Base-by-base conservation (phyloP, 2,888 invertebrate species). In the Tortrix viridana region DNA sequence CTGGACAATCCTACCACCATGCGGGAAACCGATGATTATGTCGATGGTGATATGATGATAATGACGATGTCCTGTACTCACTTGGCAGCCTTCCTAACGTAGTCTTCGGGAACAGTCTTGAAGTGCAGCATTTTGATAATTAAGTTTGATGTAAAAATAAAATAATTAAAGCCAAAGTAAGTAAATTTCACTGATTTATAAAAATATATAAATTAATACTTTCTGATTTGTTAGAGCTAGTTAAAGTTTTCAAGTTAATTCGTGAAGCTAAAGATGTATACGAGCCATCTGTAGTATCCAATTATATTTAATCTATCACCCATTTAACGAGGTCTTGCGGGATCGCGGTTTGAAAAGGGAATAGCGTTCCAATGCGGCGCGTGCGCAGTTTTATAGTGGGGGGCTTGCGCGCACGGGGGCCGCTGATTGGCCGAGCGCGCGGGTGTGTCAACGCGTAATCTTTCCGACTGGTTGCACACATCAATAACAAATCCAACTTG, bases 201-300 rank as follows among this genome's bases (percentile, higher is more conserved):
- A 49, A 52, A 56, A 46, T 23, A 43, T 47, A 60, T 58, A 73
- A 71, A 66, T 66, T 73, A 77, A 79, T 78, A 76, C 72, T 79
- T 74, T 77, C 70, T 68, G 67, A 68, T 73, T 70, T 44, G 57
- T 66, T 75, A 73, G 71, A 69, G 67, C 71, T 64, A 66, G 71
- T 66, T 44, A 60, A 63, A n/a, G 65, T 62, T 67, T 62, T 46
- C 76, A 81, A 77, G 71, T 85, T 84, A 83, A 92, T 93, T 87
- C 89, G 93, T 89, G 85, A 93, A 89, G 78, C 93, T 86, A 79
- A 90, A 88, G 73, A 93, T 72, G 78, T 91, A 86, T 87, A 93
- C 89, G 78, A 94, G 77, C 93, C 92, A 84, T 88, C 88, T 80
- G 87, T 89, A 88, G 71, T 84, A 88, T 79, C 81, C 85, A 66